These are phyloP conservation scores for Synodontis membranacea DNA, from an alignment of 2,113 vertebrate species.

Conservation along the genomic window DNA sequence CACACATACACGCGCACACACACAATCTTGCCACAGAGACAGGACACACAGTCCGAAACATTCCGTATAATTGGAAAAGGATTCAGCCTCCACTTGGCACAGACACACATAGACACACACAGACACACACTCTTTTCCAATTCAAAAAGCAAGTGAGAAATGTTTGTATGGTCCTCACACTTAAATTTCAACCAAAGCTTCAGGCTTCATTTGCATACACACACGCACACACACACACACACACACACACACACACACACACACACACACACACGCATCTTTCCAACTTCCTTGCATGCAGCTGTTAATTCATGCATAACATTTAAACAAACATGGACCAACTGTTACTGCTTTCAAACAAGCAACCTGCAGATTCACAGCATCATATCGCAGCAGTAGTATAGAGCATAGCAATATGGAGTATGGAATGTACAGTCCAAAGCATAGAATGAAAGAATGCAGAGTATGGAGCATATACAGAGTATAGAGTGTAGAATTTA, in stretches of 20 bases:
- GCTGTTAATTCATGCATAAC: background rate
- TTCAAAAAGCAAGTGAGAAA: slow-evolving; percentile 6
- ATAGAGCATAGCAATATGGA: background rate
- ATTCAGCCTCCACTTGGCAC: slow-evolving; percentile 51
- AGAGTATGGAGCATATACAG: background rate
- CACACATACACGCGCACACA: slow-evolving; percentile 15
- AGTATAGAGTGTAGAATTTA: no score
- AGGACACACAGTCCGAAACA: slow-evolving; percentile 58
- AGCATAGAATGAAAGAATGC: background rate
- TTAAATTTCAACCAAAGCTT: slow-evolving; percentile 4
- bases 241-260: slow-evolving; percentile 27
- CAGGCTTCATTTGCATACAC: background rate
- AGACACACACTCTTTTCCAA: slow-evolving; percentile 42
- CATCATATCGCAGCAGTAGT: background rate
- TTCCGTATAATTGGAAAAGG: slow-evolving; percentile 54
- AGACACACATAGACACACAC: slow-evolving; percentile 48
- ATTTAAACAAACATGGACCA: slow-evolving; percentile 2
- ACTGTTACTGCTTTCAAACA: slow-evolving; percentile 2
- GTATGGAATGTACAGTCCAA: no score
- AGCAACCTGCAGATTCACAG: background rate
- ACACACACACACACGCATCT: slow-evolving; percentile 1
- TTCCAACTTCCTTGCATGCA: background rate
- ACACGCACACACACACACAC: slow-evolving; percentile 10
- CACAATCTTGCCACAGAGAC: slow-evolving; percentile 19
- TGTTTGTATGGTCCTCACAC: background rate